Conservation (phyloP, 2,797 vertebrate genomes). For the Sebastes elongatus region DNA sequence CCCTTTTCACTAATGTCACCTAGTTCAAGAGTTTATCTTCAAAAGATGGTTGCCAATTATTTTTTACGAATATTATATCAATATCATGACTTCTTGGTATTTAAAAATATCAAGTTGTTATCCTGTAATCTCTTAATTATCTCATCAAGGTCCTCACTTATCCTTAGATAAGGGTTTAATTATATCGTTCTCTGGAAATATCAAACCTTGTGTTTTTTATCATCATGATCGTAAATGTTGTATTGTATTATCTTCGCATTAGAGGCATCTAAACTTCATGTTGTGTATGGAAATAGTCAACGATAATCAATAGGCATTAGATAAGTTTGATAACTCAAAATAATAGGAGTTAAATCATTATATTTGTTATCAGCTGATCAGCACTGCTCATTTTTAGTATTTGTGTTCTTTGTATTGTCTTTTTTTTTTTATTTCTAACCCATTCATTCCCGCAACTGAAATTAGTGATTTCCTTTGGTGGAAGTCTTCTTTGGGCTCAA, state of each 20-base stretch:
- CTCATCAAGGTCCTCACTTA: conserved; percentile 28
- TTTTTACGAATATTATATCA: conserved; percentile 2
- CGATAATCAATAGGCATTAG: background rate
- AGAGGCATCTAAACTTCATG: background rate
- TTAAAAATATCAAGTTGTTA: conserved; percentile 16
- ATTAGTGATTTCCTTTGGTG: too few relatives aligned
- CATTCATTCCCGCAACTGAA: fast-evolving
- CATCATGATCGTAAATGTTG: background rate
- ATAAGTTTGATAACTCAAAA: background rate
- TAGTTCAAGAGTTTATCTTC: background rate
- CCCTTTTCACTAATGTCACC: background rate
- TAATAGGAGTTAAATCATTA: background rate
- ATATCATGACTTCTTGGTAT: conserved; percentile 3
- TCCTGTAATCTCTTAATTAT: conserved; percentile 53
- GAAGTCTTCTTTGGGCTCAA: too few relatives aligned
- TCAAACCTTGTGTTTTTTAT: conserved; percentile 13
- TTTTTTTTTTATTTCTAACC: background rate
- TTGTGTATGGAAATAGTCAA: background rate
- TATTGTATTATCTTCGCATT: background rate
- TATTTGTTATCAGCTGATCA: too few relatives aligned
- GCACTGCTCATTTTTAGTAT: background rate
- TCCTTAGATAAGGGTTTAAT: conserved; percentile 44
- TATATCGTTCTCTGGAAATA: conserved; percentile 22
- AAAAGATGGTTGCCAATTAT: background rate
- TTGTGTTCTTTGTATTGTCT: background rate